Base-by-base conservation (phyloP, 2,888 invertebrate genomes). In the Rhodophaea formosa region DNA sequence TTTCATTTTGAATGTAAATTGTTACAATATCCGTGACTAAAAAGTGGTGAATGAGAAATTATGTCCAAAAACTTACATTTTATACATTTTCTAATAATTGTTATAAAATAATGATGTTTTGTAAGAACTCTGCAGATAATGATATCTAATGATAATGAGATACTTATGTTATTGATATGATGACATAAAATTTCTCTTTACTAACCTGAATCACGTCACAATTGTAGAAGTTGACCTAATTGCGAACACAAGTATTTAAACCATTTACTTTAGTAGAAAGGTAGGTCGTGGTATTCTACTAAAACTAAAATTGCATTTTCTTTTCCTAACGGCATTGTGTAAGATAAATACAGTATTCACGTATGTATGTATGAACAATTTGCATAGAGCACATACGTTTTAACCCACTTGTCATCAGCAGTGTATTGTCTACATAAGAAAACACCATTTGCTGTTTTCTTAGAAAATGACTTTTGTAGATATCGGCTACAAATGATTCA, bases 391-490 rank as follows among this genome's bases (percentile, higher is more conserved):
- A 39, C 12, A 51, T 17, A 35, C 16, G 7, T 51, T 51, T 39
- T 35, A 12, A 35, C 51, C 51, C 51, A 35, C 35, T 17, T 35
- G 51, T 51, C 51, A 35, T 16, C 51, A 39, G 51, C 35, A 17
- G 51, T 51, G 17, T 51, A 39, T 39, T 51, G 10, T 35, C 7
- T 51, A 15, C 14, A 16, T 8, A 16, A 7, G 17, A 16, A 51
- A 35, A 46, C 46, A 51, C 15, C 12, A n/a, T 23, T 10, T 46
- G 46, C 23, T 12, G 45, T 17, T 35, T 51, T 16, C 35, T 35
- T 16, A 35, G 32, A 51, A 51, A 17, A 51, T 51, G 10, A 35
- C 51, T 51, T 46, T 12, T 23, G n/a, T 12, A 39, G n/a, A 39
- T 39, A 6, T 39, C 12, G 8, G 8, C 2, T 39, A 5, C 23